Evolutionary conservation across 2,888 invertebrate genomes (phyloP).

Genomic region (Heliconius aoede): DNA sequence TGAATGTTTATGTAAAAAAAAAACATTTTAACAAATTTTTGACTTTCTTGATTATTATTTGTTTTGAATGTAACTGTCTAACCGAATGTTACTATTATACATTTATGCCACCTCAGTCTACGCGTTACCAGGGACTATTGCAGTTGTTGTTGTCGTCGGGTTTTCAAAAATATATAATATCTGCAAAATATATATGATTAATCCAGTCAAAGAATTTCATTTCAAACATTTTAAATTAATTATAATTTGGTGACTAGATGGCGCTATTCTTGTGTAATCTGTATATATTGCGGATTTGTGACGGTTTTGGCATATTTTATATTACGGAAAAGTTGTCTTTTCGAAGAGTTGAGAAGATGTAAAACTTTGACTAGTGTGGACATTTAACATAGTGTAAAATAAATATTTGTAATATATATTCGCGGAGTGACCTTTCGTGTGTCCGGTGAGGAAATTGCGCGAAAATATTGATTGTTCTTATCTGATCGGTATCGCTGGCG

Average conservation of each 20-base stretch:
- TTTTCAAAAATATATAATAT: too few relatives aligned
- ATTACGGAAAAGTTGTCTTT: neutral
- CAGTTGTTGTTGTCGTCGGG: too few relatives aligned
- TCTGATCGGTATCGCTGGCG: slow-evolving; percentile 63
- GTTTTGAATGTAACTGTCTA: neutral
- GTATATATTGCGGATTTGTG: neutral
- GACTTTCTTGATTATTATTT: neutral
- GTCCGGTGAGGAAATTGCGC: slow-evolving; percentile 73
- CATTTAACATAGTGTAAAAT: neutral
- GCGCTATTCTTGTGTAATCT: neutral
- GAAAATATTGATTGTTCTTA: slow-evolving; percentile 70
- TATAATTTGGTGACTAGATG: too few relatives aligned
- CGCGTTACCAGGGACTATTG: too few relatives aligned
- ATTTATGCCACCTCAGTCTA: too few relatives aligned
- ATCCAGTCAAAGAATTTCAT: too few relatives aligned
- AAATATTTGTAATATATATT: slow-evolving; percentile 36
- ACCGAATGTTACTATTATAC: too few relatives aligned
- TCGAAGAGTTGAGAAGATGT: neutral
- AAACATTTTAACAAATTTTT: too few relatives aligned
- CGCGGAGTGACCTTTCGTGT: slow-evolving; percentile 75
- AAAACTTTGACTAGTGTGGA: neutral
- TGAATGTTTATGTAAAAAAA: too few relatives aligned
- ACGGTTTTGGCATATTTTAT: neutral
- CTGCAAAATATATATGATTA: too few relatives aligned
- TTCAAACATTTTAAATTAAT: too few relatives aligned